phyloP scores from a whole-genome alignment of 2,113 vertebrate genomes.

The Lagopus leucura region DNA sequence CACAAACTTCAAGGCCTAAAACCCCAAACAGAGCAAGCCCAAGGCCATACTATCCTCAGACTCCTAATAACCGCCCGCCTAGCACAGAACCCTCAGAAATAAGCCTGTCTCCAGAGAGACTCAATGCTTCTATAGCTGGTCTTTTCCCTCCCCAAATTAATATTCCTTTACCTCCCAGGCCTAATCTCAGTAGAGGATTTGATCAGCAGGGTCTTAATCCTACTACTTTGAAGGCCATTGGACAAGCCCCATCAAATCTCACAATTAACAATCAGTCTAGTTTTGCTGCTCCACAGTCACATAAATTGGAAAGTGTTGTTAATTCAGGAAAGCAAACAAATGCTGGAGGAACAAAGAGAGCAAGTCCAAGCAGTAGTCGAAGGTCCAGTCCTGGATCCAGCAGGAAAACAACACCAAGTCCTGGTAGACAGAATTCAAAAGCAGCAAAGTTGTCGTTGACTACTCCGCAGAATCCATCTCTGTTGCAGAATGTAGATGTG shows the following conservation, averaged over 20 bases:
- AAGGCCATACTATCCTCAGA: slow-evolving; percentile 94
- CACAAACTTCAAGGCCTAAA: slow-evolving; percentile 95
- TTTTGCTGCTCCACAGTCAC: slow-evolving; percentile 78
- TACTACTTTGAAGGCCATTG: slow-evolving; percentile 97
- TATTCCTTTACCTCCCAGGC: slow-evolving; percentile 95
- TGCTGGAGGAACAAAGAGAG: slow-evolving; percentile 86
- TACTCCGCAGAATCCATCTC: slow-evolving; percentile 82
- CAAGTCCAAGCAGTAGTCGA: slow-evolving; percentile 94
- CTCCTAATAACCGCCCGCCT: slow-evolving; percentile 95
- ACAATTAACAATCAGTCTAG: slow-evolving; percentile 76
- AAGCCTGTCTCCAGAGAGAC: slow-evolving; percentile 95
- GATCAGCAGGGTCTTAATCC: slow-evolving; percentile 99
- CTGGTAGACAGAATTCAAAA: slow-evolving; percentile 93
- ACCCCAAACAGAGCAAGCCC: slow-evolving; percentile 97
- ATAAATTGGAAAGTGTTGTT: slow-evolving; percentile 80
- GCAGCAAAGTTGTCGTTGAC: slow-evolving; percentile 83
- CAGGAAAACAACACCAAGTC: slow-evolving; percentile 93
- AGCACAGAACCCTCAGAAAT: slow-evolving; percentile 99
- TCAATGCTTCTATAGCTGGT: slow-evolving; percentile 97
- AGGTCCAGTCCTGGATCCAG: slow-evolving; percentile 94
- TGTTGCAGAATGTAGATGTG: slow-evolving; percentile 84
- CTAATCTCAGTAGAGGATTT: slow-evolving; percentile 92
- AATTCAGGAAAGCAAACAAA: slow-evolving; percentile 89
- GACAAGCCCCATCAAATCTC: slow-evolving; percentile 92
- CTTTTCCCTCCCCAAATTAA: slow-evolving; percentile 98